Percentiles rank a stretch among this genome's conserved stretches.
Conservation (phyloP, 2,113 vertebrate genomes). For the Cyphomyrus discorhynchus region DNA sequence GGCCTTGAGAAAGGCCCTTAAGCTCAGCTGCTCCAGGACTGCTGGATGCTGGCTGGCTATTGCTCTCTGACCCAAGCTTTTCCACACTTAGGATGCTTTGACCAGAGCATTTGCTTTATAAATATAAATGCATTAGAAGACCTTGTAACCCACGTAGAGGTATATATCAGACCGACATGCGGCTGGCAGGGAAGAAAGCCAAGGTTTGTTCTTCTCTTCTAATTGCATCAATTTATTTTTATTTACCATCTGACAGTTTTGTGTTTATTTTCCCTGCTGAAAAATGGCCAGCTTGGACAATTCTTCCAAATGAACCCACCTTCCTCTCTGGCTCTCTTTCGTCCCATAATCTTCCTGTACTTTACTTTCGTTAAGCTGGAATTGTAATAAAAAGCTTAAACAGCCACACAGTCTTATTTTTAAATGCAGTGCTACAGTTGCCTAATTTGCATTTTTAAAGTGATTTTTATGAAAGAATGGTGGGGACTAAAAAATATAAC, state of each 20-base stretch:
- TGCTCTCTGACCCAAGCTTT: neutral
- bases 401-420: neutral
- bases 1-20: neutral
- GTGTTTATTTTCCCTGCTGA: neutral
- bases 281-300: neutral
- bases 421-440: neutral
- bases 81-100: neutral
- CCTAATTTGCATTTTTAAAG: neutral
- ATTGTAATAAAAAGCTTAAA: neutral
- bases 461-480: neutral
- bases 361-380: neutral
- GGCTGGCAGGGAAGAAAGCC: neutral
- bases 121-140: neutral
- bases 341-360: neutral
- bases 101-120: neutral
- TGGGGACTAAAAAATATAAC: neutral
- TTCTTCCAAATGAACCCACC: neutral
- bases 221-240: neutral
- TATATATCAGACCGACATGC: neutral
- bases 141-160: neutral
- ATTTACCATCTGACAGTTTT: neutral
- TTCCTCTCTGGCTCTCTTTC: neutral
- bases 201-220: neutral
- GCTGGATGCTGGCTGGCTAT: neutral
- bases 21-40: neutral